Evolutionary conservation across 2,797 vertebrate genomes (phyloP).

Genomic region (Centroberyx gerrardi): DNA sequence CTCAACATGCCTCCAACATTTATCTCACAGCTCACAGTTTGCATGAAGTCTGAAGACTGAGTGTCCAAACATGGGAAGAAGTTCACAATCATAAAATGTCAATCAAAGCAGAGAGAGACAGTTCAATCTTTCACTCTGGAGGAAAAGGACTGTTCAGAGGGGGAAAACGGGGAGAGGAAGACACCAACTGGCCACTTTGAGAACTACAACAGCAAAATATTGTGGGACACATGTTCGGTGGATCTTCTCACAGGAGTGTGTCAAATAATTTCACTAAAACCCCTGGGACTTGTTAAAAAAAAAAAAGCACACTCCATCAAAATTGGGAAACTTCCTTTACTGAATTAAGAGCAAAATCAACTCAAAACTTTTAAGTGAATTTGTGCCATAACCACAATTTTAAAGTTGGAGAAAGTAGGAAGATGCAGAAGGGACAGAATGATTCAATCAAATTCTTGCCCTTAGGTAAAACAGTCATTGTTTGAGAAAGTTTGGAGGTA

Average conservation of each 20-base stretch:
- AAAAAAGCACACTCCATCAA: neutral
- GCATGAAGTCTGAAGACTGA: neutral
- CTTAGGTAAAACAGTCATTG: neutral
- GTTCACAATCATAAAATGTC: slow-evolving; percentile 24
- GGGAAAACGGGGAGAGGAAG: slow-evolving; percentile 66
- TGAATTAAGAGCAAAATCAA: neutral
- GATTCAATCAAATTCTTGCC: neutral
- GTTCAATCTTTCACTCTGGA: slow-evolving; percentile 27
- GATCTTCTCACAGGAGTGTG: slow-evolving; percentile 22
- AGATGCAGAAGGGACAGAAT: neutral
- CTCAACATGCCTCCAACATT: neutral
- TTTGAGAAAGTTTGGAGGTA: slow-evolving; percentile 4
- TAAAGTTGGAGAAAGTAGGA: slow-evolving; percentile 13
- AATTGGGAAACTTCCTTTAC: neutral
- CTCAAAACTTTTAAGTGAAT: neutral
- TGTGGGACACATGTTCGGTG: slow-evolving; percentile 15
- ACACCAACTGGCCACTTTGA: slow-evolving; percentile 86
- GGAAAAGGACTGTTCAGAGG: neutral
- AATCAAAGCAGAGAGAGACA: slow-evolving; percentile 15
- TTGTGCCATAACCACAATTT: neutral
- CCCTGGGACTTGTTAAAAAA: neutral
- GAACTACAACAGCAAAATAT: slow-evolving; percentile 82
- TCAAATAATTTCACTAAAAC: slow-evolving; percentile 2
- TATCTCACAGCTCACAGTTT: neutral
- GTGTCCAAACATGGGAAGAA: slow-evolving; percentile 1